Evolutionary conservation across 2,888 invertebrate genomes (phyloP), one percentile per base, ranked within the genome.

Genomic region (Epistrophella euchroma): DNA sequence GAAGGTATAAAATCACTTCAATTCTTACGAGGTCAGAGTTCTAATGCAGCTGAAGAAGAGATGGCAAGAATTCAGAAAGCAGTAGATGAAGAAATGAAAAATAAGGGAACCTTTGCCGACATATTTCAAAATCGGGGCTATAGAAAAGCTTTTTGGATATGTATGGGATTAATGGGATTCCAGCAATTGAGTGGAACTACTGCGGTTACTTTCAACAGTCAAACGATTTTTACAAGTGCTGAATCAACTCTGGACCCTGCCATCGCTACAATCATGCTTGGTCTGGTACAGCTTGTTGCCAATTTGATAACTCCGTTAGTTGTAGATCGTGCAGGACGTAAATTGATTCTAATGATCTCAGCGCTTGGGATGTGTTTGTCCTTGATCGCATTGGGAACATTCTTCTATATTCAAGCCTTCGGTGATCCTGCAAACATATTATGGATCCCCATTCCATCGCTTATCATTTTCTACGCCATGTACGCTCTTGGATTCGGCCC

Each of bases 111-210:
- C 62, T n/a, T 91, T 0, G 89, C 92, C 0, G 96, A 96, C 89
- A 93, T 96, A 0, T 94, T 92, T 90, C 94, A 93, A 89, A 95
- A 95, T 10, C 94, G 95, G 79, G 94, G 95, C 28, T 95, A 97
- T 91, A 95, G 95, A 88, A 96, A 95, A 90, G 97, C 97, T 0
- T 94, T 97, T 90, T 94, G 96, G 88, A 94, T 96, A 64, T 95
- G 95, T 0, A 94, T 95, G 88, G 95, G 95, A 4, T 93, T 98
- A 75, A 95, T 96, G 68, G 93, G 94, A 88, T 96, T 97, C 92
- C 98, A 98, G 91, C 98, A 98, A 92, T 93, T 97, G 85, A 95
- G 95, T 1, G 97, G 97, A 0, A 96, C 97, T 89, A 97, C 97
- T 91, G 96, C 96, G 0, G 95, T 97, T 0, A 93, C 97, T 3